These are phyloP conservation scores for Taxidea taxus DNA, from an alignment of 2,113 vertebrate genomes.

Conservation along the genomic window DNA sequence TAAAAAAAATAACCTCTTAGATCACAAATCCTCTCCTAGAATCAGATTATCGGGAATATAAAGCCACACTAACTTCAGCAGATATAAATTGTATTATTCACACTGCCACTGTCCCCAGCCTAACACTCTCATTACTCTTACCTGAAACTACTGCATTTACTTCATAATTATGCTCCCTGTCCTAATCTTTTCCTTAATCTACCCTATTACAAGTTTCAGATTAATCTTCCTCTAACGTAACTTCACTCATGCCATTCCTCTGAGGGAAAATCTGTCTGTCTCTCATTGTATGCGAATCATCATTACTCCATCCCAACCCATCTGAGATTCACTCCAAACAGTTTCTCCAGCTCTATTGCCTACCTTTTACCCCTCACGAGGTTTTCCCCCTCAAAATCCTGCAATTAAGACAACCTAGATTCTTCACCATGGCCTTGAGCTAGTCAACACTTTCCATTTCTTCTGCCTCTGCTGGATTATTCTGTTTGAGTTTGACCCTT, in stretches of 20 bases:
- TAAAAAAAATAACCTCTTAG: background rate
- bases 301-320: background rate
- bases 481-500: background rate
- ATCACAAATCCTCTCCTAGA: background rate
- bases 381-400: background rate
- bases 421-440: background rate
- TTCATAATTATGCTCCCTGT: background rate
- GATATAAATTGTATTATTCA: background rate
- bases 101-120: background rate
- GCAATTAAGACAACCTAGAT: background rate
- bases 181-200: background rate
- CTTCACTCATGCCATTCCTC: background rate
- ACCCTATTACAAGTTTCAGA: background rate
- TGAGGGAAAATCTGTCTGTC: too few species aligned
- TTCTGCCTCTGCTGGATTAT: background rate
- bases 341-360: background rate
- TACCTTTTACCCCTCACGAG: background rate
- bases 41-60: background rate
- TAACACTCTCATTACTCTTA: background rate
- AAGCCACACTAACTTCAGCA: background rate
- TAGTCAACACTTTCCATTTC: background rate
- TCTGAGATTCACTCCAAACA: background rate
- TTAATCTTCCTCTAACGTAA: background rate
- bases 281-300: rapidly evolving
- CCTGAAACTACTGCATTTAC: background rate